Evolutionary conservation across 2,797 vertebrate species (phyloP), one percentile per base, ranked within the genome.

Genomic region (Gymnopithys bicolor): DNA sequence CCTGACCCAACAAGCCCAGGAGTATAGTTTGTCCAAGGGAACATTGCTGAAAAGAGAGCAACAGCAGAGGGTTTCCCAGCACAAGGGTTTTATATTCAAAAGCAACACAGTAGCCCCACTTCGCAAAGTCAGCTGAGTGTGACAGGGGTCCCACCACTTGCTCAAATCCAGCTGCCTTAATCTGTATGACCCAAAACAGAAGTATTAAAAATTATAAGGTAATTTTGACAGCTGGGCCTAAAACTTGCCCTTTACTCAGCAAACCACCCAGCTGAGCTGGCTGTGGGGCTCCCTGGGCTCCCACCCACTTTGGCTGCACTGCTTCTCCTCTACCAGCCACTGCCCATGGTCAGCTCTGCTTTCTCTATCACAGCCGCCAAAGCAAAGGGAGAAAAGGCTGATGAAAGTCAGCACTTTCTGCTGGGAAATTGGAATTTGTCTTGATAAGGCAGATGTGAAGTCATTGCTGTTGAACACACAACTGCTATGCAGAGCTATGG

Each of bases 381-480:
- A 37, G 52, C 13, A 63, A 79, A 79, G 11, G n/a, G 18, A 43
- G 1, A 4, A 32, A 77, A 69, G 13, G 6, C 39, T 69, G 58
- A 30, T 18, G 10, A 64, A 56, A 45, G 9, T 12, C 66, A 32
- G 32, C 32, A 22, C 10, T 37, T 82, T 41, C 46, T 45, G 11
- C 32, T 7, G 16, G 23, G 19, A 89, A 76, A 55, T 0, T 3
- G 4, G 60, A 59, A 14, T 12, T 66, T 46, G 8, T 37, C 28
- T 18, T 3, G 5, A 5, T 15, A 21, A 87, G 41, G 63, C 25
- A 67, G 21, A 69, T 23, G 23, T 9, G 13, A 79, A 70, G 10
- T 59, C 13, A 1, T 25, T 69, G 62, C 21, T 1, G 0, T 5
- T 2, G 0, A 14, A 41, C 0, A 0, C 7, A 24, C 1, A 0